Evolutionary conservation across 2,113 vertebrate genomes (phyloP).

Genomic region (Syngnathus floridae): DNA sequence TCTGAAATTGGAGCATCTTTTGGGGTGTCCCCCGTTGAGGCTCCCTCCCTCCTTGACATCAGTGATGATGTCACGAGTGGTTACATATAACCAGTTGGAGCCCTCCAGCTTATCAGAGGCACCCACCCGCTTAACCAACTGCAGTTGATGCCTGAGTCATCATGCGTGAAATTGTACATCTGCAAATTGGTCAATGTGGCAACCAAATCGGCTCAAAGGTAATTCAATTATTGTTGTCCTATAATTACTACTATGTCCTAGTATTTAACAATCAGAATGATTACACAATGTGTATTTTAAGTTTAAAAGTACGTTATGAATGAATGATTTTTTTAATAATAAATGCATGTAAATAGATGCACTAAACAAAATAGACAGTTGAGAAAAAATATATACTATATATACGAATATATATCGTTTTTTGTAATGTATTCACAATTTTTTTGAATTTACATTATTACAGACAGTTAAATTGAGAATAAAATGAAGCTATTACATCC

Average conservation of each 20-base stretch:
- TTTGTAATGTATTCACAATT: no score
- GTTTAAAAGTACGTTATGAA: not conserved
- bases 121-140: constrained; percentile 39
- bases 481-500: not conserved
- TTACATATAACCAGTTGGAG: constrained; percentile 47
- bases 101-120: constrained; percentile 31
- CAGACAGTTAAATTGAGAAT: not conserved
- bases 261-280: not conserved
- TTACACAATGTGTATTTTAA: not conserved
- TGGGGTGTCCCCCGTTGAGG: constrained; percentile 1
- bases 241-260: not conserved
- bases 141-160: constrained; percentile 33
- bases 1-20: not conserved
- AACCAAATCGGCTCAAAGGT: constrained; percentile 98
- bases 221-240: constrained; percentile 13
- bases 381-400: no score
- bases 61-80: constrained; percentile 57
- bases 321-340: not conserved
- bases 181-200: constrained; percentile 97
- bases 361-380: not conserved
- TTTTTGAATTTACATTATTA: no score
- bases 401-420: no score
- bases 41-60: constrained; percentile 36
- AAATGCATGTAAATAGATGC: not conserved
- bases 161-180: constrained; percentile 97